Evolutionary conservation across 2,113 vertebrate genomes (phyloP), one percentile per base, ranked within the genome.

Genomic region (Ramphastos sulfuratus): DNA sequence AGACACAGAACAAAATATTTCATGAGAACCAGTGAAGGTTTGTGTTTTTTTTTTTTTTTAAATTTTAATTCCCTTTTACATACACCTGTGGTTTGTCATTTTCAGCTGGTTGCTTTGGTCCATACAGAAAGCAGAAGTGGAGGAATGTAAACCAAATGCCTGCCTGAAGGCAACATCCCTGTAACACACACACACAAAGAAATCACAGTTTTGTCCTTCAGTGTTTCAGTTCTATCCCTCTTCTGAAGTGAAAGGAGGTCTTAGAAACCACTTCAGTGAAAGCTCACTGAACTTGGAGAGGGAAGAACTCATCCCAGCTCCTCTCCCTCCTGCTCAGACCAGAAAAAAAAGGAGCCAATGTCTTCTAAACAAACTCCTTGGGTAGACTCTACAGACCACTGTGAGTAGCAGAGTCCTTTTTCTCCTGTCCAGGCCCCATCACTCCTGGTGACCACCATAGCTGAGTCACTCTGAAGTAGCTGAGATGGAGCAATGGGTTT

Each of bases 61-160:
- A 9, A 95, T 95, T 96, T 90, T 59, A 77, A 96, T 96, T 96
- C 93, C 91, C 95, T 95, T 96, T 96, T 78, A 89, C 96, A 91
- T 71, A 94, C 85, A 82, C 56, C 92, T 60, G 91, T 95, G 92
- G 60, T 78, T 94, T 35, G 85, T 76, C 78, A 6, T 89, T 87
- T 80, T 73, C 86, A 9, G 15, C 87, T 56, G n/a, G 5, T 85
- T 64, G 6, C 82, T 96, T 96, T 96, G 96, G 96, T 96, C 96
- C 95, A 4, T 85, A 86, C 87, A 75, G 95, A 81, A 95, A 96
- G 94, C 85, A 81, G 87, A 87, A 82, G 89, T n/a, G 94, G 91
- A 93, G 93, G 96, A 96, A 96, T 94, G 95, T 83, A 58, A 95
- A 92, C 87, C 89, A 18, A 44, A 66, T 13, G 55, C 87, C 87